These are phyloP conservation scores for Muscidifurax raptorellus DNA, from an alignment of 1,140 invertebrate species.

Conservation along the genomic window DNA sequence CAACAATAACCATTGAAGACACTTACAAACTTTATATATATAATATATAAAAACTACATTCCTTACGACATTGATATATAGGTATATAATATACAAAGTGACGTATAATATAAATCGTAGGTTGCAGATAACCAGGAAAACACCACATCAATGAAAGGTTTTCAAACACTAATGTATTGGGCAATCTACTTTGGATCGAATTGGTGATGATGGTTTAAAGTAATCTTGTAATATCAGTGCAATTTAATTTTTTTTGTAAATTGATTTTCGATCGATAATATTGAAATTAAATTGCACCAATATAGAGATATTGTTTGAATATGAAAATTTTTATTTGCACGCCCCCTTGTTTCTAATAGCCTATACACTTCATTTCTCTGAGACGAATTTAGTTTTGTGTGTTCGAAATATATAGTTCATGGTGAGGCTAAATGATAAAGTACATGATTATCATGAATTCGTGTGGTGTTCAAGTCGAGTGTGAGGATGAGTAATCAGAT, in stretches of 20 bases:
- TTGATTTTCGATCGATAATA: neutral
- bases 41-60: conserved; percentile 65
- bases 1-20: conserved; percentile 67
- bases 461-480: neutral
- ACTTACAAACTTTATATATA: conserved; percentile 62
- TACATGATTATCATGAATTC: neutral
- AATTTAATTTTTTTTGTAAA: neutral
- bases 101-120: conserved; percentile 58
- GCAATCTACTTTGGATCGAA: conserved; percentile 62
- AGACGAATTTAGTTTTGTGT: conserved; percentile 3
- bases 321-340: neutral
- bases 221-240: conserved; percentile 17
- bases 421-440: neutral
- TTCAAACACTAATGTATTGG: conserved; percentile 65
- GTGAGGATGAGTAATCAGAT: neutral
- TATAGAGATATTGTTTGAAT: neutral
- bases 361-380: neutral
- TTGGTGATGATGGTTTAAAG: conserved; percentile 32
- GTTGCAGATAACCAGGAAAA: conserved; percentile 62
- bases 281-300: neutral
- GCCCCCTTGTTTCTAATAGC: neutral
- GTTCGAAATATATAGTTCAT: neutral
- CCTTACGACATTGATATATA: conserved; percentile 67
- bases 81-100: conserved; percentile 48
- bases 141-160: conserved; percentile 68